Evolutionary conservation across 2,797 vertebrate species (phyloP).

Genomic region (Helicolenus hilgendorfi): DNA sequence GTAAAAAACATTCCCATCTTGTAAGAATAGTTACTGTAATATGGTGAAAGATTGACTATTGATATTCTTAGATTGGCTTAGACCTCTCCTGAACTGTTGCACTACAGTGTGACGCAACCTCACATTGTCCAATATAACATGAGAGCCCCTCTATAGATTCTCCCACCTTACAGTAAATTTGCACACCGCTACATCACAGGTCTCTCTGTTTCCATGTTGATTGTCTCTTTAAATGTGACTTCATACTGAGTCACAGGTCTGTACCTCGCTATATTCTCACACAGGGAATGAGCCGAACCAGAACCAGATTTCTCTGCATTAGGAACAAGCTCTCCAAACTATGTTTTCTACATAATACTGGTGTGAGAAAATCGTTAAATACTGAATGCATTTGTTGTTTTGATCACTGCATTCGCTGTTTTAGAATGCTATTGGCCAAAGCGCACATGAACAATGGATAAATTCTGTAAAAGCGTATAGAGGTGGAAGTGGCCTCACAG

Average conservation of each 20-base stretch:
- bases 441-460: slow-evolving; percentile 10
- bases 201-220: background rate
- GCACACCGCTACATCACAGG: background rate
- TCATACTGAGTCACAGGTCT: background rate
- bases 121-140: background rate
- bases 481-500: slow-evolving; percentile 23
- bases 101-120: background rate
- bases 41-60: background rate
- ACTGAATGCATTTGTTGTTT: background rate
- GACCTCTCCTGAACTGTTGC: background rate
- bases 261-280: background rate
- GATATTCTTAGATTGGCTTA: background rate
- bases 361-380: background rate
- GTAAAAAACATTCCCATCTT: background rate
- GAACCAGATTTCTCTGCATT: background rate
- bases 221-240: background rate
- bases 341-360: background rate
- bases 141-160: too few species aligned
- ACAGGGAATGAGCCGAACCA: background rate
- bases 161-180: background rate
- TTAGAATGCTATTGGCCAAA: background rate
- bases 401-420: background rate
- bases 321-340: background rate
- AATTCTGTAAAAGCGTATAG: background rate
- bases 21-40: background rate